Evolutionary conservation across 2,888 invertebrate species (phyloP).

Genomic region (Drosophila melanosoma): DNA sequence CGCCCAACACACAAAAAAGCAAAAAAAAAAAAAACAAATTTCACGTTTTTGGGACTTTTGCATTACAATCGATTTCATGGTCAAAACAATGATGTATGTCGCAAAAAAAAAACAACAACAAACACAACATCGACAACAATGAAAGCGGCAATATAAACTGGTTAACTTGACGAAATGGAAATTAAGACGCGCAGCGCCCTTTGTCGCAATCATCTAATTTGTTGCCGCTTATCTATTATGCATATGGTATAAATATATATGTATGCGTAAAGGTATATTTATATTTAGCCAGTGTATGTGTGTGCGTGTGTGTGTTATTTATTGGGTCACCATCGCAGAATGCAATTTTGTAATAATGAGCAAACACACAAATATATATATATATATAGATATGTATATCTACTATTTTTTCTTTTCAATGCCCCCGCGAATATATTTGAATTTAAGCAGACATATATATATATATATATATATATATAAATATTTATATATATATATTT

Average conservation of each 20-base stretch:
- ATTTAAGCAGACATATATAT: constrained; percentile 5
- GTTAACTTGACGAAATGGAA: constrained; percentile 73
- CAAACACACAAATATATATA: constrained; percentile 26
- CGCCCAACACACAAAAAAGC: constrained; percentile 21
- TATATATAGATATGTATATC: not conserved
- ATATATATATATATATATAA: not conserved
- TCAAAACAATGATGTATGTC: constrained; percentile 72
- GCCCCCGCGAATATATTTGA: constrained; percentile 41
- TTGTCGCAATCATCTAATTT: constrained; percentile 69
- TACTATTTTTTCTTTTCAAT: constrained; percentile 24
- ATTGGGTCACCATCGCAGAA: constrained; percentile 66
- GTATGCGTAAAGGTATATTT: not conserved
- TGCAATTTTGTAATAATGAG: constrained; percentile 66
- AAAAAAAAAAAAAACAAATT: constrained; percentile 18
- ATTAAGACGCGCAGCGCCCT: constrained; percentile 56
- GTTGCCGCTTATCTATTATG: constrained; percentile 53
- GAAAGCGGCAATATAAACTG: constrained; percentile 51
- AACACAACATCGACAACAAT: constrained; percentile 20
- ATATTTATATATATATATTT: not conserved
- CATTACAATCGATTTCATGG: constrained; percentile 78
- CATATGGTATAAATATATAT: constrained; percentile 9
- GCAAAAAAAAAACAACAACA: constrained; percentile 53
- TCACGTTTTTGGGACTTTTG: constrained; percentile 71
- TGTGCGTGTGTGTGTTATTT: constrained; percentile 25
- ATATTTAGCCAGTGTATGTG: not conserved